Conservation (phyloP, 2,888 invertebrate genomes). For the Eilema caniola region DNA sequence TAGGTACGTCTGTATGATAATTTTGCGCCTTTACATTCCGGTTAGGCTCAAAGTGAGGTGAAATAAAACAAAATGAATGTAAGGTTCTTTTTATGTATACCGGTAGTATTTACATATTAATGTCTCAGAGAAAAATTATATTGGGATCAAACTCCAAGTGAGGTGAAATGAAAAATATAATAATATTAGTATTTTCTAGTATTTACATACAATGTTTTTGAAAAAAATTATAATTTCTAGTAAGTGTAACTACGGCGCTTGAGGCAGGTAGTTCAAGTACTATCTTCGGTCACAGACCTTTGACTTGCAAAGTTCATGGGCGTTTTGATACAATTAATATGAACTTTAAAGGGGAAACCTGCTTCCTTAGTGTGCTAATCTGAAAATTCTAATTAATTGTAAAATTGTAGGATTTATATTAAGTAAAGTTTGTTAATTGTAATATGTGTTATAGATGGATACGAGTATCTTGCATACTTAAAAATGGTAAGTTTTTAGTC, state of each 20-base stretch:
- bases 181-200: too few relatives aligned
- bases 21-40: not conserved
- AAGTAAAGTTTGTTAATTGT: too few relatives aligned
- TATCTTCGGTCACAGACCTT: not conserved
- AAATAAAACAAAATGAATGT: not conserved
- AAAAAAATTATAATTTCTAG: not conserved
- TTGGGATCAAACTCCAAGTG: too few relatives aligned
- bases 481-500: too few relatives aligned
- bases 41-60: too few relatives aligned
- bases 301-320: not conserved
- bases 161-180: not conserved
- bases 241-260: not conserved
- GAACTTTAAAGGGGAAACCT: not conserved
- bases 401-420: too few relatives aligned
- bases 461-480: too few relatives aligned
- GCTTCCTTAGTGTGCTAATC: not conserved
- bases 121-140: too few relatives aligned
- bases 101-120: too few relatives aligned
- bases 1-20: not conserved
- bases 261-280: not conserved
- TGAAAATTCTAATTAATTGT: not conserved
- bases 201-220: not conserved
- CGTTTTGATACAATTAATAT: not conserved
- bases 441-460: too few relatives aligned
- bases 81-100: too few relatives aligned